These are phyloP conservation scores for Drosophila auraria DNA, from an alignment of 1,140 invertebrate genomes.

Conservation along the genomic window DNA sequence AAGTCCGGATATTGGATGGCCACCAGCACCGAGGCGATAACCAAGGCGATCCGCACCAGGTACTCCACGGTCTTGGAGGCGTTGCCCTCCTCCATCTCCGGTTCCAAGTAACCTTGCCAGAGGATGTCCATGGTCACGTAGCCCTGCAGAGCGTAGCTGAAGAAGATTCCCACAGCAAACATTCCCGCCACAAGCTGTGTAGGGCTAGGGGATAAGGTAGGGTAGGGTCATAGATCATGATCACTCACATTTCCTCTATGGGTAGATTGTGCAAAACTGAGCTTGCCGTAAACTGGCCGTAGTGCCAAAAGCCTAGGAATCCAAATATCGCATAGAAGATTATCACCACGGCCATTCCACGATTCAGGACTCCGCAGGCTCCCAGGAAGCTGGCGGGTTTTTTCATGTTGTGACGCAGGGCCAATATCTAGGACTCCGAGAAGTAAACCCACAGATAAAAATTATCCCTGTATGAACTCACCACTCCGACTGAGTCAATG, in stretches of 20 bases:
- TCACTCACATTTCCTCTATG: slow-evolving; percentile 32
- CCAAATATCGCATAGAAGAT: slow-evolving; percentile 48
- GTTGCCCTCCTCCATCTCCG: slow-evolving; percentile 3
- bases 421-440: slow-evolving; percentile 27
- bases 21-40: slow-evolving; percentile 55
- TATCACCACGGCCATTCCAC: slow-evolving; percentile 44
- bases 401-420: slow-evolving; percentile 40
- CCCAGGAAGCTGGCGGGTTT: slow-evolving; percentile 50
- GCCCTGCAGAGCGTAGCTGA: slow-evolving; percentile 53
- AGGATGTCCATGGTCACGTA: slow-evolving; percentile 61
- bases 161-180: slow-evolving; percentile 52
- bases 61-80: slow-evolving; percentile 21
- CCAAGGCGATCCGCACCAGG: slow-evolving; percentile 54
- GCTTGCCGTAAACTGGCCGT: slow-evolving; percentile 31
- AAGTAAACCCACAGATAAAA: background rate
- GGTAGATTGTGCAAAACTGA: slow-evolving; percentile 61
- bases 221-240: background rate
- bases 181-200: slow-evolving; percentile 22
- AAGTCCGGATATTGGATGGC: slow-evolving; percentile 62
- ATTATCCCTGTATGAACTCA: slow-evolving; percentile 5
- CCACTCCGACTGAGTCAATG: slow-evolving; percentile 58
- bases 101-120: slow-evolving; percentile 38
- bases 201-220: slow-evolving; percentile 10
- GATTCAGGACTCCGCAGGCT: slow-evolving; percentile 52
- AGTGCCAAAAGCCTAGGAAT: slow-evolving; percentile 62